Percentiles rank a stretch among this genome's conserved stretches.
These are phyloP conservation scores for Coenonympha glycerion DNA, from an alignment of 2,888 invertebrate species.

Conservation along the genomic window DNA sequence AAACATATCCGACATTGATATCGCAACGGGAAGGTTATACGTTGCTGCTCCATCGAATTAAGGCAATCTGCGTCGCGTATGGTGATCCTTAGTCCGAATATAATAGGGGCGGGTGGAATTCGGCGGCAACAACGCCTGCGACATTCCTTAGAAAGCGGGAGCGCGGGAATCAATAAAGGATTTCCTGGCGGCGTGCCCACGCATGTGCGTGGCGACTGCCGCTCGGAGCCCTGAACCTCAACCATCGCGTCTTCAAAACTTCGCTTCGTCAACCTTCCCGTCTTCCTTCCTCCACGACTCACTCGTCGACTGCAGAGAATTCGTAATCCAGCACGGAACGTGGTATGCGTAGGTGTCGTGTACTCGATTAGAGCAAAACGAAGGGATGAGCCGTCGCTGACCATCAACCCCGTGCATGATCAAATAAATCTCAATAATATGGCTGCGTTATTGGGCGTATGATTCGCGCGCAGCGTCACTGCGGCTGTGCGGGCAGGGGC, in stretches of 20 bases:
- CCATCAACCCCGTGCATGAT: slow-evolving; percentile 59
- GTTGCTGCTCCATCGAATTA: slow-evolving; percentile 25
- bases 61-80: slow-evolving; percentile 42
- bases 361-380: slow-evolving; percentile 16
- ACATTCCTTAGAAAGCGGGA: slow-evolving; percentile 71
- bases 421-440: slow-evolving; percentile 71
- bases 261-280: slow-evolving; percentile 22
- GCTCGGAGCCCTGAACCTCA: slow-evolving; percentile 34
- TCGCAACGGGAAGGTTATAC: slow-evolving; percentile 16
- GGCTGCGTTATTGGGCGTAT: slow-evolving; percentile 73
- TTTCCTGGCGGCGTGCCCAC: slow-evolving; percentile 75
- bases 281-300: slow-evolving; percentile 21
- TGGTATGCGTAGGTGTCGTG: neutral
- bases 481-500: slow-evolving; percentile 50
- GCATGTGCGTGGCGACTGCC: slow-evolving; percentile 72
- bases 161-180: slow-evolving; percentile 77
- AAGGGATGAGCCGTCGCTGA: slow-evolving; percentile 40
- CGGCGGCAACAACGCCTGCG: slow-evolving; percentile 67
- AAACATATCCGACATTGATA: neutral
- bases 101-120: slow-evolving; percentile 57
- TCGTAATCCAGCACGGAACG: neutral
- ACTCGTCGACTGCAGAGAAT: neutral
- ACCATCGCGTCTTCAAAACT: slow-evolving; percentile 30
- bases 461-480: slow-evolving; percentile 73
- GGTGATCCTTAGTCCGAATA: slow-evolving; percentile 52